Conservation (phyloP, 2,797 vertebrate genomes). For the Ceyx erithaca region DNA sequence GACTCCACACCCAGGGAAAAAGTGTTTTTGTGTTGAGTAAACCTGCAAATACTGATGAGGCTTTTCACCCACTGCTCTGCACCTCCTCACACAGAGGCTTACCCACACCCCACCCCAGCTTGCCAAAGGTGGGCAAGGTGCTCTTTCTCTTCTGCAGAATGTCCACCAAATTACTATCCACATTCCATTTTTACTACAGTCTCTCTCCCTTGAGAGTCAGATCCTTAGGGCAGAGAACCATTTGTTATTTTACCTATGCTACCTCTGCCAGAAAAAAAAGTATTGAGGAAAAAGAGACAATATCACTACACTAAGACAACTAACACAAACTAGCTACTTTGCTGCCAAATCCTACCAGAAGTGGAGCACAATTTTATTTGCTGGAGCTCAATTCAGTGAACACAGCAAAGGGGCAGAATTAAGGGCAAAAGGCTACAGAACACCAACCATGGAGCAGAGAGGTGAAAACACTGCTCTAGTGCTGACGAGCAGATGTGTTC, state of each 20-base stretch:
- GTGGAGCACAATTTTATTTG: background rate
- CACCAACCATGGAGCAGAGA: accelerated
- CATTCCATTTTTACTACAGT: background rate
- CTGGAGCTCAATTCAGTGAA: accelerated
- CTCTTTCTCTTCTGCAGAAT: background rate
- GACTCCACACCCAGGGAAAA: background rate
- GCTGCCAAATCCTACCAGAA: background rate
- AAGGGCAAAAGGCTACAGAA: background rate
- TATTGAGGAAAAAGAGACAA: background rate
- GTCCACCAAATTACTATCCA: background rate
- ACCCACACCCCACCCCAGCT: background rate
- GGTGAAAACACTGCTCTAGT: accelerated
- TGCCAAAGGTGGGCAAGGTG: background rate
- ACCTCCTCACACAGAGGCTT: background rate
- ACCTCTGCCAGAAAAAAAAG: background rate
- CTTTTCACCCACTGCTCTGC: background rate
- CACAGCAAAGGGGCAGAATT: background rate
- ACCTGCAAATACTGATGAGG: background rate
- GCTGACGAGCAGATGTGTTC: accelerated
- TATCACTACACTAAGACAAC: accelerated
- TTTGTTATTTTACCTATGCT: background rate
- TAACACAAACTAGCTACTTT: background rate
- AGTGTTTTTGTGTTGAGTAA: background rate
- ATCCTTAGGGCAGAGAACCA: background rate
- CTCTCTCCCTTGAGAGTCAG: background rate